Evolutionary conservation across 2,797 vertebrate genomes (phyloP).

Genomic region (Mormyrus proboscirostris): DNA sequence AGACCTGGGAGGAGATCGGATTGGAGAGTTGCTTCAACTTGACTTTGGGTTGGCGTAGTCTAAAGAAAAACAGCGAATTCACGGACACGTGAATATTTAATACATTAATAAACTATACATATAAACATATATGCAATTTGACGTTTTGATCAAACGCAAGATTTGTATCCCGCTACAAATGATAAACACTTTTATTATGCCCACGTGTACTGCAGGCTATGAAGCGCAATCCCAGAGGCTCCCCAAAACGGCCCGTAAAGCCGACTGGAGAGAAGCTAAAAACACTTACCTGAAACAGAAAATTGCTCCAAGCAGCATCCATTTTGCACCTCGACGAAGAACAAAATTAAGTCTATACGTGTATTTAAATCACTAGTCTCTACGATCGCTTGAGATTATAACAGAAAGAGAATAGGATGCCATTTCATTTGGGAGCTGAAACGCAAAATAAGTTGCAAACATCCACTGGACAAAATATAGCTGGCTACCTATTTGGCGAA

Average conservation of each 20-base stretch:
- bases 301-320: conserved; percentile 75
- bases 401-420: conserved; percentile 39
- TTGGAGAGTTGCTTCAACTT: conserved; percentile 78
- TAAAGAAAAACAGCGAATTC: conserved; percentile 61
- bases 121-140: not conserved
- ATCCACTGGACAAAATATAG: conserved; percentile 29
- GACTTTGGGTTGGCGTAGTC: conserved; percentile 74
- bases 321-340: conserved; percentile 64
- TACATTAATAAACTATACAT: not conserved
- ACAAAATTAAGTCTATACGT: conserved; percentile 22
- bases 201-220: not conserved
- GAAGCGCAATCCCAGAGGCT: too few species aligned
- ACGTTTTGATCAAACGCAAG: not conserved
- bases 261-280: not conserved
- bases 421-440: conserved; percentile 35
- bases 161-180: not conserved
- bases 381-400: conserved; percentile 30
- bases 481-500: not conserved
- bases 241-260: not conserved
- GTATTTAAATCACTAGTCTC: not conserved
- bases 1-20: conserved; percentile 80
- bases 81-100: conserved; percentile 14
- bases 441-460: conserved; percentile 23
- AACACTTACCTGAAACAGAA: conserved; percentile 70
- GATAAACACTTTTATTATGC: not conserved